Base-by-base conservation (phyloP, 2,797 vertebrate species). In the Neosalanx taihuensis region DNA sequence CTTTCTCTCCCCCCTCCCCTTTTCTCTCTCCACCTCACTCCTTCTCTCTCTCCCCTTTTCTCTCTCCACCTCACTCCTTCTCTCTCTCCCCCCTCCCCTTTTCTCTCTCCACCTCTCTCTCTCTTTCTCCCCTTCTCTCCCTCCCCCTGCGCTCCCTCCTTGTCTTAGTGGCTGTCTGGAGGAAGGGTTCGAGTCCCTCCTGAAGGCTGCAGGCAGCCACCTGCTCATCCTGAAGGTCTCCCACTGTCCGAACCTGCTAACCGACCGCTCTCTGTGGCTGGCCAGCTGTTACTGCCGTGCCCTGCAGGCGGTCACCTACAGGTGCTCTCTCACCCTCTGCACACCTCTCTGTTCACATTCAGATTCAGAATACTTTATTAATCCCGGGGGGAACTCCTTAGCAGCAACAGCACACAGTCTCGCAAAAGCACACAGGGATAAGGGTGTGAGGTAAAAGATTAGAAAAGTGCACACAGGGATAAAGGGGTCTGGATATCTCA, bases 221-320 rank as follows among this genome's bases (percentile, higher is more conserved):
- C 91, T 99, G 76, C 94, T 99, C 78, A 99, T 99, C 76, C 89
- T 99, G 71, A 97, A 97, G 81, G 95, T 99, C 84, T 99, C 98
- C 0, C 97, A 99, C 89, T 99, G 98, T 88, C 97, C 98, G 81
- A 98, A 98, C 87, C 93, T 99, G 86, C 94, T 99, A 88, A 99
- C 98, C 0, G 98, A 99, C 81, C 97, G 98, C 77, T 98, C 96
- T 0, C 95, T 99, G 77, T 99, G 98, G 98, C 87, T 99, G 90
- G 98, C 98, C 80, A 99, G 98, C 93, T 99, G 98, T 92, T 98
- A 98, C 91, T 98, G 97, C 91, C 93, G 97, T 0, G 95, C 95
- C 13, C 92, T 99, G 74, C 98, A 99, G 88, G 98, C 98, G 0
- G 96, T 99, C 71, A 99, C 98, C 1, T 99, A 99, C 90, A 93